These are phyloP conservation scores for Chrysomela aeneicollis DNA, from an alignment of 2,888 invertebrate species.

Conservation along the genomic window DNA sequence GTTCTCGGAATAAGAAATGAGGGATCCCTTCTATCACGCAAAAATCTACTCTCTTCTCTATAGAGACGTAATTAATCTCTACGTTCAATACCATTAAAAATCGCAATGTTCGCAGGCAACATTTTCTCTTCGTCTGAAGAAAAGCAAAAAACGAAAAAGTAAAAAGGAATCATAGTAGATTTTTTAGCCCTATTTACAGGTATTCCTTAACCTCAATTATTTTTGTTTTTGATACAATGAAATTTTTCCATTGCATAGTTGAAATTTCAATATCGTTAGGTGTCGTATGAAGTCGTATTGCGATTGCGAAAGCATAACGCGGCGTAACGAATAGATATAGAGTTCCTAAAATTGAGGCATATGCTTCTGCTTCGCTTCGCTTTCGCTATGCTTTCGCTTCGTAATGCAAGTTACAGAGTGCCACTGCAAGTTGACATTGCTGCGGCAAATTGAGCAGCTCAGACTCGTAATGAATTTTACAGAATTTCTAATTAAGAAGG, in stretches of 20 bases:
- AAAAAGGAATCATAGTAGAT: too few relatives aligned
- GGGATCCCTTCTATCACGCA: not conserved
- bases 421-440: conserved; percentile 20
- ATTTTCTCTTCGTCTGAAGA: not conserved
- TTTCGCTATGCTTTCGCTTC: too few relatives aligned
- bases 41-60: not conserved
- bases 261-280: not conserved
- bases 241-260: not conserved
- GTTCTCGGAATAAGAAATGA: conserved; percentile 2
- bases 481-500: not conserved
- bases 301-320: conserved; percentile 11
- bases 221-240: not conserved
- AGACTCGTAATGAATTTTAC: not conserved
- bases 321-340: not conserved
- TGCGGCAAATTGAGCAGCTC: conserved; percentile 3
- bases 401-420: too few relatives aligned
- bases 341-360: too few relatives aligned
- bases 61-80: conserved; percentile 4
- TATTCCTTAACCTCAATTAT: too few relatives aligned
- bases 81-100: conserved; percentile 1
- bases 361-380: too few relatives aligned
- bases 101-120: not conserved
- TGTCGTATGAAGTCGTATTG: conserved; percentile 8
- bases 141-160: not conserved
- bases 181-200: too few relatives aligned